Base-by-base conservation (phyloP, 2,113 vertebrate genomes). In the Gnathonemus longibarbis region DNA sequence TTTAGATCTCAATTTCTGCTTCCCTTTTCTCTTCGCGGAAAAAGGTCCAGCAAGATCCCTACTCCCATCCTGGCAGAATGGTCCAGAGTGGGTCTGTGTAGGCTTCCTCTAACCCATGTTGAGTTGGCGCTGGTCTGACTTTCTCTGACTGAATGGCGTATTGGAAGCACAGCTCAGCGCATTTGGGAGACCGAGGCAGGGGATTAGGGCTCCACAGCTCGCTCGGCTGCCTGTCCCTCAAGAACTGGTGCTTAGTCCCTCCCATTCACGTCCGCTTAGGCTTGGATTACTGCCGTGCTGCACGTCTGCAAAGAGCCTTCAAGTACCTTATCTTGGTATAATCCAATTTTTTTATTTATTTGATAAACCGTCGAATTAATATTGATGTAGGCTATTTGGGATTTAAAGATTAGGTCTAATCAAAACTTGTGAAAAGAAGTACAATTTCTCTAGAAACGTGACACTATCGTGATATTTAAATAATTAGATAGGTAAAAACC, bases 61-160 rank as follows among this genome's bases (percentile, higher is more conserved):
- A 13, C 70, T 74, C 89, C 89, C 89, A 89, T 89, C 31, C 77
- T 85, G n/a, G 46, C 52, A 85, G 42, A 77, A 19, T 46, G 52
- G 35, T 80, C 48, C 48, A 46, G 19, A 17, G 88, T 19, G 49
- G 70, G 10, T 39, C 31, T 24, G 83, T 42, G 9, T 11, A 9
- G 24, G 46, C 49, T 46, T 27, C 48, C 52, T 10, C 80, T 89
- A 89, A 89, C 89, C 89, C 89, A 89, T 89, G n/a, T 31, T 89
- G 66, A 77, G 46, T 50, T 49, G 13, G 13, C 19, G 56, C 31
- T 5, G 5, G 66, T 52, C 70, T 52, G 45, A 66, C 19, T n/a
- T 39, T 42, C 52, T 66, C 53, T 62, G 52, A 1, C 27, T 13
- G 56, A 88, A 24, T 45, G n/a, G 48, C 56, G 87, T 27, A 62